Conservation (phyloP, 2,113 vertebrate species). For the Dromaius novaehollandiae region DNA sequence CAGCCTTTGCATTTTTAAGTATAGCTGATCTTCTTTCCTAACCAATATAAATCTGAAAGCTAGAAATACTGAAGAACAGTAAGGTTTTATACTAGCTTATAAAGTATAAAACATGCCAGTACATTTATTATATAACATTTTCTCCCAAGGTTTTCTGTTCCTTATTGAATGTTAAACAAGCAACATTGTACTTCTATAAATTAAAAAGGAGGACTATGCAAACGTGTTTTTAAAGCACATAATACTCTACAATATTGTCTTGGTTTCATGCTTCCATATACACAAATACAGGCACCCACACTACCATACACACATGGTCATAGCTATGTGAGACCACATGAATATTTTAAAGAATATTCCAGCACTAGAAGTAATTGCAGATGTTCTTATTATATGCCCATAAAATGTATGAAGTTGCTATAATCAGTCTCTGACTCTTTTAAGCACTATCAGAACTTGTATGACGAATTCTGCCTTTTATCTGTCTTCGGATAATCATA, state of each 20-base stretch:
- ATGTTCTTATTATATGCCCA: neutral
- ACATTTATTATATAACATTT: neutral
- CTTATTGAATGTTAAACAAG: neutral
- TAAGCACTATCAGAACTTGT: slow-evolving; percentile 14
- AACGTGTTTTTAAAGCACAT: neutral
- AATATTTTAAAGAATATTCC: neutral
- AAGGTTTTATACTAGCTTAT: neutral
- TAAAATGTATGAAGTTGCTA: neutral
- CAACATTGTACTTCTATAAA: neutral
- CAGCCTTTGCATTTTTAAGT: neutral
- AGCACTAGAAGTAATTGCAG: neutral
- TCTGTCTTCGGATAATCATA: slow-evolving; percentile 30
- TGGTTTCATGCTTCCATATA: neutral
- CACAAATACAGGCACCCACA: neutral
- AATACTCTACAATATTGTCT: neutral
- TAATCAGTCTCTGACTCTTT: neutral
- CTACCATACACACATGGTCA: neutral
- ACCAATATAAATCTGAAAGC: neutral
- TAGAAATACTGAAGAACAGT: neutral
- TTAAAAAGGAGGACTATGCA: neutral
- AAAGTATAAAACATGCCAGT: neutral
- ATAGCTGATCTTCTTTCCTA: slow-evolving; percentile 7
- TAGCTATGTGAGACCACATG: neutral
- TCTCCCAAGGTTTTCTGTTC: neutral
- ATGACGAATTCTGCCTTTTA: slow-evolving; percentile 53